phyloP scores from a whole-genome alignment of 2,888 invertebrate species.

The Harpagoxenus sublaevis region DNA sequence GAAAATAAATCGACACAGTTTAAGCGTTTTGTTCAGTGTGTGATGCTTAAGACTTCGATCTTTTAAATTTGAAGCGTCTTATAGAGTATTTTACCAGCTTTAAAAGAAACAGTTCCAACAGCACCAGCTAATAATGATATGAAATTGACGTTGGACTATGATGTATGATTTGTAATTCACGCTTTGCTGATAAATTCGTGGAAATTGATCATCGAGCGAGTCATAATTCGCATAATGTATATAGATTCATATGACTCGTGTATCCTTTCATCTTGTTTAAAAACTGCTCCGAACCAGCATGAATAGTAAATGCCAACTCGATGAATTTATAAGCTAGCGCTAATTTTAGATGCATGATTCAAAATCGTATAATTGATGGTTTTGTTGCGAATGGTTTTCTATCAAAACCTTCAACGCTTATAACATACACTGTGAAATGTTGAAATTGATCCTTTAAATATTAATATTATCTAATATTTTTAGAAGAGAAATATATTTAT shows the following conservation, averaged over 20 bases:
- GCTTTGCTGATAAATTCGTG: background rate
- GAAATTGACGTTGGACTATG: background rate
- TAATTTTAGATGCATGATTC: background rate
- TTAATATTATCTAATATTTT: no score
- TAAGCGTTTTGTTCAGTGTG: background rate
- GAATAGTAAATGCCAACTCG: background rate
- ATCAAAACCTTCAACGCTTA: background rate
- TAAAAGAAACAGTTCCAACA: background rate
- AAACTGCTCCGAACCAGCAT: background rate
- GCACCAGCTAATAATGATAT: background rate
- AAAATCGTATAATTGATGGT: background rate
- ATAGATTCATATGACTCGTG: background rate
- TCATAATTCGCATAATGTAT: background rate
- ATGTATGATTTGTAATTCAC: background rate
- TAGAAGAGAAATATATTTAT: no score
- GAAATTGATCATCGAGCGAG: background rate
- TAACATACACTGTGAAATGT: background rate
- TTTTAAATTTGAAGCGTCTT: background rate
- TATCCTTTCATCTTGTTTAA: background rate
- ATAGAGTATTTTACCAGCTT: no score
- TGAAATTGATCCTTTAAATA: background rate
- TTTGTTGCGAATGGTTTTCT: background rate
- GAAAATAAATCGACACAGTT: background rate
- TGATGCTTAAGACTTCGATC: background rate
- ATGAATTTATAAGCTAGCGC: background rate